phyloP scores from a whole-genome alignment of 2,797 vertebrate genomes.

The Enteromius anoplus region DNA sequence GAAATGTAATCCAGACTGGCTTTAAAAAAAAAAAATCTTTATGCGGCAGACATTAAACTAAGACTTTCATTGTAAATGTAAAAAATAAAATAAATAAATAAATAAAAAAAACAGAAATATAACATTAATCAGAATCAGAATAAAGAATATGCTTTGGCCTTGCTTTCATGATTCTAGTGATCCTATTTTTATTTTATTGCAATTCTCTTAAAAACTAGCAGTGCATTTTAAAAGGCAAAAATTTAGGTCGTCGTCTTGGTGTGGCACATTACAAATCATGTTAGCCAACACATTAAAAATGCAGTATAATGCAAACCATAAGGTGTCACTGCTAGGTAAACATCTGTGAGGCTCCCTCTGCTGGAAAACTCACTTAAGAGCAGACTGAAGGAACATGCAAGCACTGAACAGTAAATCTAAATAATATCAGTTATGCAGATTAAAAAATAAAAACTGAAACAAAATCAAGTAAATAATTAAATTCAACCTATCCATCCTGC shows the following conservation, averaged over 20 bases:
- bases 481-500: neutral
- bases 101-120: neutral
- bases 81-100: no score
- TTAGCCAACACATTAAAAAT: slow-evolving; percentile 30
- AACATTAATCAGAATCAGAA: neutral
- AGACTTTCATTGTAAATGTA: neutral
- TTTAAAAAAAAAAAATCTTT: neutral
- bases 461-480: neutral
- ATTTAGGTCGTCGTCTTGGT: neutral
- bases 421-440: neutral
- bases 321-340: slow-evolving; percentile 12
- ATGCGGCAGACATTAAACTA: neutral
- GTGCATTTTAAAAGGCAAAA: slow-evolving; percentile 4
- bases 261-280: slow-evolving; percentile 23
- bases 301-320: slow-evolving; percentile 45
- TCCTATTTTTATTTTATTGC: neutral
- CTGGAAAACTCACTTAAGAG: slow-evolving; percentile 27
- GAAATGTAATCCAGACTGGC: neutral
- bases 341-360: slow-evolving; percentile 51
- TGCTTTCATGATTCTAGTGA: neutral
- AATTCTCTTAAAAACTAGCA: neutral
- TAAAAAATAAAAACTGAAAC: neutral
- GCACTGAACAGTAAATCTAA: neutral
- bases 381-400: neutral
- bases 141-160: neutral